phyloP scores from a whole-genome alignment of 2,888 invertebrate genomes.

The Hedya salicella region DNA sequence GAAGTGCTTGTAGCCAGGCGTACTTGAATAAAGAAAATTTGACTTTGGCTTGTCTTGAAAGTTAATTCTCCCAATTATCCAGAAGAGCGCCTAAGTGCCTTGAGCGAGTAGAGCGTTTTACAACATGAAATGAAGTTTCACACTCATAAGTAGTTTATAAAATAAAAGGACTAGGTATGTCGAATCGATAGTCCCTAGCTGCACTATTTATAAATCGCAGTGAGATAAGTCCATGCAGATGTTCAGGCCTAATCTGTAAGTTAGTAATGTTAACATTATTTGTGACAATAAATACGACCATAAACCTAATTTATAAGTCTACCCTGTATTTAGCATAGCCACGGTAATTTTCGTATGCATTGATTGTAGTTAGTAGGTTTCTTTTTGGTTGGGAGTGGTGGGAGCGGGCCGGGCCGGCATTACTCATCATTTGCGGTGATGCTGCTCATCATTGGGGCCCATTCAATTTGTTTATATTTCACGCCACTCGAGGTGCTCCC shows the following conservation, averaged over 20 bases:
- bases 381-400: conserved; percentile 22
- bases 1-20: too few relatives aligned
- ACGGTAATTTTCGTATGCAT: conserved; percentile 34
- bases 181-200: not conserved
- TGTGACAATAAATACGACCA: conserved; percentile 33
- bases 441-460: conserved; percentile 74
- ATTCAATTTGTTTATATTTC: conserved; percentile 85
- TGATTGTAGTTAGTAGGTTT: conserved; percentile 23
- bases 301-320: conserved; percentile 34
- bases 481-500: conserved; percentile 78
- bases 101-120: too few relatives aligned
- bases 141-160: not conserved
- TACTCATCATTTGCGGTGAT: conserved; percentile 80
- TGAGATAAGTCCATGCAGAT: conserved; percentile 2
- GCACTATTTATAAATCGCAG: not conserved
- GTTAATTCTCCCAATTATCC: too few relatives aligned
- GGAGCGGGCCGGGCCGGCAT: conserved; percentile 57
- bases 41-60: too few relatives aligned
- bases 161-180: not conserved
- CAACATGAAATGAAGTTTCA: too few relatives aligned
- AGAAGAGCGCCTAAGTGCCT: too few relatives aligned
- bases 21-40: too few relatives aligned
- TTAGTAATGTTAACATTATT: conserved; percentile 32
- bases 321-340: conserved; percentile 32
- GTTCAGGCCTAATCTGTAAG: conserved; percentile 18